Percentiles rank a stretch among this genome's conserved stretches.
Evolutionary conservation across 2,113 vertebrate species (phyloP).

Genomic region (Serinus canaria): DNA sequence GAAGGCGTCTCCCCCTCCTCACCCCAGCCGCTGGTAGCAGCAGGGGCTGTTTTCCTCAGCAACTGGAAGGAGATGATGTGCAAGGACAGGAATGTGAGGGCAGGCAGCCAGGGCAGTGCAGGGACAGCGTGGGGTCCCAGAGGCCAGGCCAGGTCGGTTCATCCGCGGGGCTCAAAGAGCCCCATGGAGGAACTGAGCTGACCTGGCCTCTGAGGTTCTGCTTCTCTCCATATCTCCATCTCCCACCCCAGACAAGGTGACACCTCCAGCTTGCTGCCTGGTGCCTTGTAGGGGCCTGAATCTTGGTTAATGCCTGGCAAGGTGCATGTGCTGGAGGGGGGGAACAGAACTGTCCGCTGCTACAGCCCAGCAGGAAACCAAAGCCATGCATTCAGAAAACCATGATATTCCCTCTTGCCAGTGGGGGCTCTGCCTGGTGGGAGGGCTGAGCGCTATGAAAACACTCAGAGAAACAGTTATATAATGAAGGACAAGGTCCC

Average conservation of each 20-base stretch:
- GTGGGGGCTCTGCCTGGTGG: neutral
- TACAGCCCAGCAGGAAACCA: neutral
- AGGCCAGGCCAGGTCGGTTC: neutral
- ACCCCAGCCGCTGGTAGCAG: conserved; percentile 10
- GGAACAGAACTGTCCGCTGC: neutral
- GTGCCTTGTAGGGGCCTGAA: neutral
- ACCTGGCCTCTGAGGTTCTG: neutral
- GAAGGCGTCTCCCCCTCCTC: neutral
- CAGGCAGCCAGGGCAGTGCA: conserved; percentile 4
- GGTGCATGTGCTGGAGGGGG: neutral
- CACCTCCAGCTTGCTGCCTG: neutral
- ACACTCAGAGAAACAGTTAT: conserved; percentile 11
- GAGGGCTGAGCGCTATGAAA: neutral
- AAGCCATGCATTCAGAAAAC: conserved; percentile 12
- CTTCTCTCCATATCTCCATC: neutral
- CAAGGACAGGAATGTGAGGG: neutral
- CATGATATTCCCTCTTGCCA: neutral
- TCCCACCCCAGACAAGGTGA: neutral
- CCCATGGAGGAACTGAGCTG: neutral
- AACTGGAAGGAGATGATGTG: conserved; percentile 41
- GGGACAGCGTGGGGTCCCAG: conserved; percentile 36
- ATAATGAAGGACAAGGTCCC: conserved; percentile 24
- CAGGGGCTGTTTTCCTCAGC: conserved; percentile 42
- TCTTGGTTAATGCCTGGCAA: neutral
- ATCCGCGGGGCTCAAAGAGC: neutral